Evolutionary conservation across 2,888 invertebrate genomes (phyloP).

Genomic region (Hydraecia micacea): DNA sequence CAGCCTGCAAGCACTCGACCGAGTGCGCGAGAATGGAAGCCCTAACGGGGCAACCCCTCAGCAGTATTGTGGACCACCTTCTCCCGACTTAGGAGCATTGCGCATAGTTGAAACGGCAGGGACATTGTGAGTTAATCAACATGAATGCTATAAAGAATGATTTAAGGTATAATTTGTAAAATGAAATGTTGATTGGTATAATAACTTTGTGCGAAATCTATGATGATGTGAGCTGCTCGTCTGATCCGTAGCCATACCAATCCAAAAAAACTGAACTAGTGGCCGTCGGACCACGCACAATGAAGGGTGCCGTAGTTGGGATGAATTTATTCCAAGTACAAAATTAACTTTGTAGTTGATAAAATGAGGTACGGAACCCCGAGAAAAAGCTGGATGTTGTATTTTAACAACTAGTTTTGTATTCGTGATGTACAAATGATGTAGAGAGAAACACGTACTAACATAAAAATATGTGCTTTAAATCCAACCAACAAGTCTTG

Average conservation of each 20-base stretch:
- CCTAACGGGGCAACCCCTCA: conserved; percentile 19
- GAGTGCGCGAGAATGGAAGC: conserved; percentile 10
- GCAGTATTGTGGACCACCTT: conserved; percentile 42
- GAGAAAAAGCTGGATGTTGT: neutral
- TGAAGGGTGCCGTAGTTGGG: neutral
- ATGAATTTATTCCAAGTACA: neutral
- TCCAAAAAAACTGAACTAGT: neutral
- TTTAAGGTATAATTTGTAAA: neutral
- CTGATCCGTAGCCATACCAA: neutral
- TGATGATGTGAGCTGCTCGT: neutral
- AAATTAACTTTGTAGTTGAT: neutral
- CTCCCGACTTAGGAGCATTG: conserved; percentile 4
- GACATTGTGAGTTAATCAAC: neutral
- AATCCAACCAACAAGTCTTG: conserved; percentile 1
- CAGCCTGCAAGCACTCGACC: conserved; percentile 12
- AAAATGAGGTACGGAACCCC: neutral
- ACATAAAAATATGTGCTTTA: conserved; percentile 5
- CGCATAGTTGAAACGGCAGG: neutral
- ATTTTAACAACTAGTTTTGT: neutral
- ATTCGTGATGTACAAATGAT: neutral
- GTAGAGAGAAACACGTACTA: neutral
- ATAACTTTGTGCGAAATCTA: neutral
- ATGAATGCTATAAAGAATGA: neutral
- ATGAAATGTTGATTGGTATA: neutral
- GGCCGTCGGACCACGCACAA: neutral